Evolutionary conservation across 2,113 vertebrate genomes (phyloP), one percentile per base, ranked within the genome.

Genomic region (Corvus moneduloides): DNA sequence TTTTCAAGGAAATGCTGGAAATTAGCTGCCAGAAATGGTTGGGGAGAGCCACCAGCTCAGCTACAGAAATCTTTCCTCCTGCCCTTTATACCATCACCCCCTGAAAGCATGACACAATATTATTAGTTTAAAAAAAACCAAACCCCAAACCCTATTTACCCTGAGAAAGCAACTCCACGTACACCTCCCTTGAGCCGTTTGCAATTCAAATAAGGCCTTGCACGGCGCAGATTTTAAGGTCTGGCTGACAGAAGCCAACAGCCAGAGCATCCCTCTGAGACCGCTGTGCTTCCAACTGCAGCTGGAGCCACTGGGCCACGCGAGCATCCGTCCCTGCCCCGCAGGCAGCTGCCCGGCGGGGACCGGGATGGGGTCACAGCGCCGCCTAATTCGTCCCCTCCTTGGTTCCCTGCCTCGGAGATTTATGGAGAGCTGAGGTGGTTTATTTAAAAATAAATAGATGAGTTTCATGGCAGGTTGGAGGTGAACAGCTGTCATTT

Each of bases 191-290:
- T 3, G 35, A 81, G 67, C 64, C 0, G 35, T 91, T 95, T 94
- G 93, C 89, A 89, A 92, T 95, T 91, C 89, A 87, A 96, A 95
- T 94, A 59, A 85, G 87, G 13, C 28, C 39, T 35, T 5, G 3
- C 10, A 58, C 1, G 18, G 89, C 32, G 7, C 69, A 58, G 95
- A 37, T 87, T 91, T 87, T 46, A 75, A 96, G 94, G 94, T 84
- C 93, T 92, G 16, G 32, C 84, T 89, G 93, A 43, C 91, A 91
- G 94, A 77, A 92, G 91, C 93, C 91, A 73, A 74, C 48, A 87
- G 89, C 73, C 84, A 66, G 87, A 96, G 93, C 89, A 91, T 95
- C 96, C 93, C 93, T 82, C 74, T 10, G 93, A 92, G 93, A 94
- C 90, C 1, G 0, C 59, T 10, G 9, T 0, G 67, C 87, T 92